A percentile compares a stretch with the other conserved stretches of the same genome.
phyloP scores from a whole-genome alignment of 2,888 invertebrate species.

The Trachelus troglodyta region DNA sequence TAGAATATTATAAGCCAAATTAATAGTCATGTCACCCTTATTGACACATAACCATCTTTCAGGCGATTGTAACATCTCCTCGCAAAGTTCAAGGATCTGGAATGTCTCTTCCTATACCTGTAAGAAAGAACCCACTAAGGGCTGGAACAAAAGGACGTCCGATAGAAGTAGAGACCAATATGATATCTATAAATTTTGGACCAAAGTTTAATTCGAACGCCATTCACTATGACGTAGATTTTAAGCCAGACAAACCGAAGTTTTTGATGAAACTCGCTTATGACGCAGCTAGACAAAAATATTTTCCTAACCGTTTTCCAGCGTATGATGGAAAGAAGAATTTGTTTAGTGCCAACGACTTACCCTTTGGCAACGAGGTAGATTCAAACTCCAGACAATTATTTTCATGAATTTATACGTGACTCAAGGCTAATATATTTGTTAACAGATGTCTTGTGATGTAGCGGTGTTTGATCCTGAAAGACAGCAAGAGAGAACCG shows the following conservation, averaged over 20 bases:
- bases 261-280: slow-evolving; percentile 71
- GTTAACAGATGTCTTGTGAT: slow-evolving; percentile 32
- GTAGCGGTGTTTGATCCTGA: slow-evolving; percentile 62
- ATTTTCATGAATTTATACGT: background rate
- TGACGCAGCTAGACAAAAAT: slow-evolving; percentile 47
- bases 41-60: background rate
- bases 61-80: slow-evolving; percentile 5
- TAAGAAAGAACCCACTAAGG: slow-evolving; percentile 27
- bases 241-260: slow-evolving; percentile 78
- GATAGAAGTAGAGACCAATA: slow-evolving; percentile 73
- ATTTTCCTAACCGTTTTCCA: slow-evolving; percentile 68
- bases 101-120: slow-evolving; percentile 37
- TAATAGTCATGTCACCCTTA: background rate
- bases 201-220: slow-evolving; percentile 64
- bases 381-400: slow-evolving; percentile 13
- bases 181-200: slow-evolving; percentile 70
- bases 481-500: slow-evolving; percentile 51
- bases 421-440: background rate
- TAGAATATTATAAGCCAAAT: background rate
- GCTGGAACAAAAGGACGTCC: slow-evolving; percentile 64
- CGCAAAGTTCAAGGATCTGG: slow-evolving; percentile 6
- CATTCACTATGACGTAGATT: slow-evolving; percentile 85
- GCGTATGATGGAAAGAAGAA: slow-evolving; percentile 82
- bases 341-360: slow-evolving; percentile 69
- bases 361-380: slow-evolving; percentile 65